Conservation (phyloP, 2,113 vertebrate species). For the Bos javanicus region DNA sequence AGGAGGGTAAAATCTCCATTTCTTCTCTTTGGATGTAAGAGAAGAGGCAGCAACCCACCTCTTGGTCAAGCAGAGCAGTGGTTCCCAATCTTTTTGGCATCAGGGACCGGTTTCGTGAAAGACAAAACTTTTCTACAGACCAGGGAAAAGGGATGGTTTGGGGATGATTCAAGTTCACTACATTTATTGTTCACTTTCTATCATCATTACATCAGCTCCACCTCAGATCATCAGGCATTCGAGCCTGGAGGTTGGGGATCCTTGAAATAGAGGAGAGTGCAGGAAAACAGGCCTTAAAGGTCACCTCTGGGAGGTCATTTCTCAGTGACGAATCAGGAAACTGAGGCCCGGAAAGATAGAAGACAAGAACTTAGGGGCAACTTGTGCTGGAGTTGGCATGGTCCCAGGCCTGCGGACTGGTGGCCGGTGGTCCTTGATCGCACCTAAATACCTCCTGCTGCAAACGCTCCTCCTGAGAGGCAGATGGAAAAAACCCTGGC, state of each 20-base stretch:
- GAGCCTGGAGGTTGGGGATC: background rate
- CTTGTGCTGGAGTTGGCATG: accelerated
- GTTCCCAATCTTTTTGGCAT: background rate
- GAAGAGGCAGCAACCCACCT: background rate
- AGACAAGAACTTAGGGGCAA: background rate
- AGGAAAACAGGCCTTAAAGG: background rate
- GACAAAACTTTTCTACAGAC: background rate
- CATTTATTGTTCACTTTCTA: background rate
- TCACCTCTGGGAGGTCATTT: background rate
- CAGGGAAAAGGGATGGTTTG: background rate
- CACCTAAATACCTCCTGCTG: background rate
- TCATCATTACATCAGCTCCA: background rate
- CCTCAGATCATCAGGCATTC: background rate
- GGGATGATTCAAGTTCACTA: background rate
- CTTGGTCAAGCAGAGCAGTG: background rate
- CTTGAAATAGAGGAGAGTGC: background rate
- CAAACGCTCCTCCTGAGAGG: background rate
- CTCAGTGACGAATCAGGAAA: background rate
- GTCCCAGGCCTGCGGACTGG: background rate
- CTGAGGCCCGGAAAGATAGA: background rate
- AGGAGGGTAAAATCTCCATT: background rate
- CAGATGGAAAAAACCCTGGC: background rate
- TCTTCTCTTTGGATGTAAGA: background rate
- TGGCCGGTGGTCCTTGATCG: background rate
- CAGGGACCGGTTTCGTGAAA: background rate